Percentiles rank a stretch among this genome's conserved stretches.
Evolutionary conservation across 1,140 invertebrate genomes (phyloP).

Genomic region (Pomacea maculata): DNA sequence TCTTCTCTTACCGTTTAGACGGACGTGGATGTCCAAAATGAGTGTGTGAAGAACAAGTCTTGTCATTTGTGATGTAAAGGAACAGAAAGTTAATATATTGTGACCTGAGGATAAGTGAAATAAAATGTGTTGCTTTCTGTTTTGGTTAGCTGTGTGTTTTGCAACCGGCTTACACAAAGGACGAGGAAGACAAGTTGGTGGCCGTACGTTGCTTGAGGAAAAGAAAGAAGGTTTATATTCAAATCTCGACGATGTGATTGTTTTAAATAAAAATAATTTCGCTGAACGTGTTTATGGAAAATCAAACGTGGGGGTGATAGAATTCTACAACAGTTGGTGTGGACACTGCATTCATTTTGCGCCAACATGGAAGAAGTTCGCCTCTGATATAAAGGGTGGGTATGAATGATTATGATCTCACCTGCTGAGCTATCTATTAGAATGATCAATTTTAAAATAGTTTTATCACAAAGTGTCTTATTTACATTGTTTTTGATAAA

Average conservation of each 20-base stretch:
- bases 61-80: background rate
- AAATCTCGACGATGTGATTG: slow-evolving; percentile 37
- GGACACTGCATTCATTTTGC: slow-evolving; percentile 63
- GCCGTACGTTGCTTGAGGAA: background rate
- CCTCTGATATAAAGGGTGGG: slow-evolving; percentile 50
- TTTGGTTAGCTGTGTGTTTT: background rate
- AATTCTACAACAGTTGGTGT: slow-evolving; percentile 66
- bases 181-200: background rate
- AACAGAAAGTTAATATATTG: background rate
- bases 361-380: slow-evolving; percentile 54
- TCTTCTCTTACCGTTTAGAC: too few species aligned
- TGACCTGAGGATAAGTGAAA: background rate
- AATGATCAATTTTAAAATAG: background rate
- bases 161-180: background rate
- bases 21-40: too few species aligned
- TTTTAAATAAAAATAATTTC: slow-evolving; percentile 38
- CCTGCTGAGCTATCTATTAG: too few species aligned
- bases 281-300: slow-evolving; percentile 34
- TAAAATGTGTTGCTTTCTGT: background rate
- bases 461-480: background rate
- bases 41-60: too few species aligned
- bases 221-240: slow-evolving; percentile 37
- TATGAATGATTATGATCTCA: too few species aligned
- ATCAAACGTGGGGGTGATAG: slow-evolving; percentile 57
- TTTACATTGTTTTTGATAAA: slow-evolving; percentile 1